Evolutionary conservation across 92 coral and sea anemone genomes (phyloP), one percentile per base, ranked within the genome.

Genomic region (Bergia puertoricense): DNA sequence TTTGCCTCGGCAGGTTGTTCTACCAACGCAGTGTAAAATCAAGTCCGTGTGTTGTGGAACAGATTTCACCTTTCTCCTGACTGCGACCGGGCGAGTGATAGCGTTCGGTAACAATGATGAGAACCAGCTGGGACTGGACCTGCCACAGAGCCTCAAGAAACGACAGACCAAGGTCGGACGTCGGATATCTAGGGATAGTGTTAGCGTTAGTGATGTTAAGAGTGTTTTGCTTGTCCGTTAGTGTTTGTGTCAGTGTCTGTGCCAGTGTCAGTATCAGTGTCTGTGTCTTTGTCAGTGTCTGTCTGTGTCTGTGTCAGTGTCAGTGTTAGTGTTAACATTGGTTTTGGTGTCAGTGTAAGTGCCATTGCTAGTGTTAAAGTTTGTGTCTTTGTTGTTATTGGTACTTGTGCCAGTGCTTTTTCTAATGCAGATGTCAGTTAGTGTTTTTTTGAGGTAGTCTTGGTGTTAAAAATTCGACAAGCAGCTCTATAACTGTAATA

Each of bases 31-130:
- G 86, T 95, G 98, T 83, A 95, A 91, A 82, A 89, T 97, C 85
- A 93, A 89, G 89, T 88, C 95, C 1, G 91, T 97, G 0, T 93
- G 90, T 56, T 95, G 99, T 77, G 98, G 99, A 18, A 87, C 96
- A 9, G 99, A 97, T 72, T 94, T 93, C 59, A 92, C 99, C 22
- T 95, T 95, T 88, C 91, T 97, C 16, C 92, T 95, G 74, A 97
- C 96, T 7, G 50, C 91, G 16, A 91, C 97, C 76, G 99, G 99
- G 9, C 92, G 98, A 43, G 92, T 97, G 77, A 67, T 97, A 81
- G 99, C 98, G 62, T 97, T 94, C 88, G 99, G 99, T 20, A 97
- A 97, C 89, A 97, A 97, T 77, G 99, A 97, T 30, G 95, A 97
- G 85, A 97, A 97, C 77, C 98, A 97, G 54, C 77, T 97, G 22